Percentiles rank a stretch among this genome's conserved stretches.
Conservation (phyloP, 2,888 invertebrate genomes). For the Furcula furcula region DNA sequence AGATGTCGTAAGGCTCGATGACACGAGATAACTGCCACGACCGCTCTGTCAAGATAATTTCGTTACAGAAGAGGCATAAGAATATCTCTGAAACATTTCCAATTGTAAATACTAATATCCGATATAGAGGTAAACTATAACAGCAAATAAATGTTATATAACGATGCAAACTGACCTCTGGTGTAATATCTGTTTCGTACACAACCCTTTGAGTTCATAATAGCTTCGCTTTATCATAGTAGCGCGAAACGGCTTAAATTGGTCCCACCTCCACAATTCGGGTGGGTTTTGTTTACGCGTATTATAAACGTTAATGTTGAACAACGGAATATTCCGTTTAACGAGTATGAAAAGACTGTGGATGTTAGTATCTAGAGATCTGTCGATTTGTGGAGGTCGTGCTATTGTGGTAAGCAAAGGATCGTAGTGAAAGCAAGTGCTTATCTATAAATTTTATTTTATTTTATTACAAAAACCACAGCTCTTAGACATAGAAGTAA, state of each 20-base stretch:
- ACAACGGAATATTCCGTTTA: conserved; percentile 30
- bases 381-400: conserved; percentile 30
- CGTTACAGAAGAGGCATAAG: no score
- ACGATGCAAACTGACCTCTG: conserved; percentile 25
- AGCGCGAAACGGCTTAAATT: conserved; percentile 42
- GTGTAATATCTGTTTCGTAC: conserved; percentile 36
- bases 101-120: conserved; percentile 1
- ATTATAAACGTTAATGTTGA: conserved; percentile 45
- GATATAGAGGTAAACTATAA: conserved; percentile 3
- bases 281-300: conserved; percentile 41
- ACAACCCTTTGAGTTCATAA: conserved; percentile 40
- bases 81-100: neutral
- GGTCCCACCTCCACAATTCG: conserved; percentile 48
- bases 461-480: no score
- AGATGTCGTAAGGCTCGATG: no score
- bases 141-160: conserved; percentile 26
- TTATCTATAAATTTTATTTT: no score
- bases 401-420: conserved; percentile 23
- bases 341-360: conserved; percentile 23
- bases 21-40: no score
- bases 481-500: no score
- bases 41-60: no score
- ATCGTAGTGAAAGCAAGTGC: no score
- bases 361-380: conserved; percentile 49
- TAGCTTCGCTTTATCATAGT: conserved; percentile 42